Percentiles rank a stretch among this genome's conserved stretches.
phyloP scores from a whole-genome alignment of 92 coral and sea anemone genomes.

The Bergia puertoricense region DNA sequence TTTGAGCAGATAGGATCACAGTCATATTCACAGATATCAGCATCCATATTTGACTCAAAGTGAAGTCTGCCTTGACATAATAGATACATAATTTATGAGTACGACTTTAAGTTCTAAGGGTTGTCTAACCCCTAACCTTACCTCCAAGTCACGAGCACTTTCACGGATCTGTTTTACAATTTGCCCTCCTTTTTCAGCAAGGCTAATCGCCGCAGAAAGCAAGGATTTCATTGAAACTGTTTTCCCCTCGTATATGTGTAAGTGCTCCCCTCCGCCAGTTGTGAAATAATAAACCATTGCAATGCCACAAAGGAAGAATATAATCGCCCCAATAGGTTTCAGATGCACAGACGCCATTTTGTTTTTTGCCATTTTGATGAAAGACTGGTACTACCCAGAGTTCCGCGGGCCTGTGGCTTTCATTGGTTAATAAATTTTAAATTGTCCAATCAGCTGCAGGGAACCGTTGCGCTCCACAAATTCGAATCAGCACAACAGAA shows the following conservation, averaged over 20 bases:
- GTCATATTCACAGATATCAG: neutral
- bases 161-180: conserved; percentile 31
- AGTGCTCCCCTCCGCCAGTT: conserved; percentile 41
- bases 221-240: conserved; percentile 38
- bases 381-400: conserved; percentile 21
- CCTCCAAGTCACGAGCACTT: conserved; percentile 28
- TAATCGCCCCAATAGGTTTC: conserved; percentile 28
- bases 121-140: neutral
- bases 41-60: neutral
- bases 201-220: conserved; percentile 32
- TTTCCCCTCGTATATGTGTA: conserved; percentile 29
- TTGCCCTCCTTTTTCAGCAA: conserved; percentile 39
- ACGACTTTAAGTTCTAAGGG: no score
- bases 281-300: conserved; percentile 40
- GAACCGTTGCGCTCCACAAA: conserved; percentile 20
- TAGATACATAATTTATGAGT: no score
- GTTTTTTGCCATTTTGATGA: conserved; percentile 4
- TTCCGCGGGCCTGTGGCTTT: neutral
- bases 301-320: conserved; percentile 32
- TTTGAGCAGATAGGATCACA: neutral
- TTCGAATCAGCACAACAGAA: conserved; percentile 13
- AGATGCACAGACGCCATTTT: conserved; percentile 33
- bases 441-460: conserved; percentile 17
- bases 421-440: conserved; percentile 25
- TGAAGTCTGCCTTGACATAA: neutral